These are phyloP conservation scores for Paramormyrops kingsleyae DNA, from an alignment of 2,113 vertebrate genomes.

Conservation along the genomic window DNA sequence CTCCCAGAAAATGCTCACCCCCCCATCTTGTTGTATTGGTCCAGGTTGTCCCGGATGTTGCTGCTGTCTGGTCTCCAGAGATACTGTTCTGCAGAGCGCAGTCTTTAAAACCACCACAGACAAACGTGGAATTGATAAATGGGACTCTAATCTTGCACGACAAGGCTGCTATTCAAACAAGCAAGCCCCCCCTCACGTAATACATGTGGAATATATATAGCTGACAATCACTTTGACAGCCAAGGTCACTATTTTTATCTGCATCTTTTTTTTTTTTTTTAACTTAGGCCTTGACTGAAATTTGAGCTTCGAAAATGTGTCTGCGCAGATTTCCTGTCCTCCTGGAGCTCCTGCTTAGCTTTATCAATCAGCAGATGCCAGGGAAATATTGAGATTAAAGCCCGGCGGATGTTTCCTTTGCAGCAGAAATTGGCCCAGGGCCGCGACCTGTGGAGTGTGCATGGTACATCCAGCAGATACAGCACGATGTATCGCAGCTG, in stretches of 20 bases:
- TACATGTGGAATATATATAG: not conserved
- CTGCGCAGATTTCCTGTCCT: not conserved
- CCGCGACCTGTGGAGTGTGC: not conserved
- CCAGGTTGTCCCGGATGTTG: not conserved
- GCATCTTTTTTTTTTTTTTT: not conserved
- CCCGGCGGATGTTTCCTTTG: not conserved
- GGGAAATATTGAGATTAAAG: not conserved
- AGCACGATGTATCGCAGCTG: not conserved
- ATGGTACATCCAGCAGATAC: constrained; percentile 18
- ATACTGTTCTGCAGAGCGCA: not conserved
- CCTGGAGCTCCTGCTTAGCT: not conserved
- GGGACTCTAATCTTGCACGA: not conserved
- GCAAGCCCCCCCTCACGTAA: not conserved
- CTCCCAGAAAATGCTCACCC: not conserved
- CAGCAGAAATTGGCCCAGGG: constrained; percentile 15
- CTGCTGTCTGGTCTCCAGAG: not conserved
- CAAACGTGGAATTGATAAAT: not conserved
- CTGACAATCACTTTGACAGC: not conserved
- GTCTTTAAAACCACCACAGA: not conserved
- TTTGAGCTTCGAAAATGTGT: not conserved
- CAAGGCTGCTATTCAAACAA: constrained; percentile 10
- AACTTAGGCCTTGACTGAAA: not conserved
- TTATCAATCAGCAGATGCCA: not conserved
- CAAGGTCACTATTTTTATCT: constrained; percentile 12
- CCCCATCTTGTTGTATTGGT: not conserved